Evolutionary conservation across 2,113 vertebrate species (phyloP).

Genomic region (Dipodomys merriami): DNA sequence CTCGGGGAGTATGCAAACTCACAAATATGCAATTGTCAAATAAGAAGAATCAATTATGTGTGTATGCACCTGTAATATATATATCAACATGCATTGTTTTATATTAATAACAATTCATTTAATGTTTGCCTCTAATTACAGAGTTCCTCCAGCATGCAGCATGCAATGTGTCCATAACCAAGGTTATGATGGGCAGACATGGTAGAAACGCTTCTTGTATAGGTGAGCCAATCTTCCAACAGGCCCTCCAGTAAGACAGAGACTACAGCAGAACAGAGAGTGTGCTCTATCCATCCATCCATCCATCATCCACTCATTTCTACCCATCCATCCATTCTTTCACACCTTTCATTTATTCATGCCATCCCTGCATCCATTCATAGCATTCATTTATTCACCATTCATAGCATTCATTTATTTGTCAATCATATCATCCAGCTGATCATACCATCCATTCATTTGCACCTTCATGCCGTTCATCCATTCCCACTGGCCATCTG

Average conservation of each 20-base stretch:
- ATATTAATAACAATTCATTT: background rate
- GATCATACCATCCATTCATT: background rate
- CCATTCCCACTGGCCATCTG: background rate
- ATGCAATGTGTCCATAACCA: background rate
- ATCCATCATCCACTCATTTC: too few species aligned
- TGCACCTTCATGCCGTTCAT: background rate
- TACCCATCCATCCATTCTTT: too few species aligned
- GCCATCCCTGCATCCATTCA: background rate
- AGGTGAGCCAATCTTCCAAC: background rate
- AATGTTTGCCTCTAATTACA: background rate
- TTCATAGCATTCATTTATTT: too few species aligned
- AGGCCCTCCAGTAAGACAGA: background rate
- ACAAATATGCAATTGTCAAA: background rate
- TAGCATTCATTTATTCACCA: background rate
- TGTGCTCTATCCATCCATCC: background rate
- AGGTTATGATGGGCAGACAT: background rate
- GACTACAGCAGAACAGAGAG: background rate
- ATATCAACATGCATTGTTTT: background rate
- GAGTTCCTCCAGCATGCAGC: background rate
- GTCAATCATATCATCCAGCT: background rate
- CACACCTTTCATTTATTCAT: background rate
- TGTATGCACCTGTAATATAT: too few species aligned
- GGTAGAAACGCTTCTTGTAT: background rate
- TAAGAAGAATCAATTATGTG: background rate
- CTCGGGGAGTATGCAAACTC: background rate